Percentiles rank a stretch among this genome's conserved stretches.
These are phyloP conservation scores for Stichopus horrens DNA, from an alignment of 53 echinoderm and acorn worm genomes.

Conservation along the genomic window DNA sequence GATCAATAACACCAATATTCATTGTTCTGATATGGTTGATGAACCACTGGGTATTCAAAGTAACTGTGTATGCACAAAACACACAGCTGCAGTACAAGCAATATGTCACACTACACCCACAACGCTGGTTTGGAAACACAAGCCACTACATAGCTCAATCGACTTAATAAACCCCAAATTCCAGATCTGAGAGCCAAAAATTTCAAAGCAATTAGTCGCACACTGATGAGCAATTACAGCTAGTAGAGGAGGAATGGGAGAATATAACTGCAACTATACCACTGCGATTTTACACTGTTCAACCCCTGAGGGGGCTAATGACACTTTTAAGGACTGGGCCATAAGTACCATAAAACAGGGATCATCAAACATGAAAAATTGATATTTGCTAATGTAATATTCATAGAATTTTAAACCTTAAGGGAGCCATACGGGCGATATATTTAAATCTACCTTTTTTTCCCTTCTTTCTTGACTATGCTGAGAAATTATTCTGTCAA, in stretches of 20 bases:
- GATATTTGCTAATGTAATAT: conserved; percentile 18
- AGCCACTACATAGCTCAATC: neutral
- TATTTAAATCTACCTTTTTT: neutral
- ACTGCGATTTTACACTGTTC: neutral
- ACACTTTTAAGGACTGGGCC: conserved; percentile 3
- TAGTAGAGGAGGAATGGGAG: neutral
- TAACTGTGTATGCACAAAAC: too few relatives aligned
- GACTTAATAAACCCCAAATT: neutral
- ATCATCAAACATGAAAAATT: conserved; percentile 23
- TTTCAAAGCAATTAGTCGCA: conserved; percentile 37
- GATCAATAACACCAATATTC: too few relatives aligned
- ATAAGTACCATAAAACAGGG: neutral
- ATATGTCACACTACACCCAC: too few relatives aligned
- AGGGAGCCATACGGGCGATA: conserved; percentile 2
- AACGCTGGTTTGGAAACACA: too few relatives aligned
- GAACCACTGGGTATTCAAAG: too few relatives aligned
- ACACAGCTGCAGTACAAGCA: too few relatives aligned
- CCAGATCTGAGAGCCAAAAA: conserved; percentile 1
- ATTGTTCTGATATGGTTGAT: too few relatives aligned
- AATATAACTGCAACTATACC: neutral
- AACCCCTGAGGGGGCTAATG: neutral
- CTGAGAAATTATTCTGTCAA: neutral
- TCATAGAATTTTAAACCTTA: conserved; percentile 17
- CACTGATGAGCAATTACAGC: conserved; percentile 34
- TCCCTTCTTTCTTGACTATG: neutral